Base-by-base conservation (phyloP, 2,888 invertebrate genomes). In the Hypomecis atomaria region DNA sequence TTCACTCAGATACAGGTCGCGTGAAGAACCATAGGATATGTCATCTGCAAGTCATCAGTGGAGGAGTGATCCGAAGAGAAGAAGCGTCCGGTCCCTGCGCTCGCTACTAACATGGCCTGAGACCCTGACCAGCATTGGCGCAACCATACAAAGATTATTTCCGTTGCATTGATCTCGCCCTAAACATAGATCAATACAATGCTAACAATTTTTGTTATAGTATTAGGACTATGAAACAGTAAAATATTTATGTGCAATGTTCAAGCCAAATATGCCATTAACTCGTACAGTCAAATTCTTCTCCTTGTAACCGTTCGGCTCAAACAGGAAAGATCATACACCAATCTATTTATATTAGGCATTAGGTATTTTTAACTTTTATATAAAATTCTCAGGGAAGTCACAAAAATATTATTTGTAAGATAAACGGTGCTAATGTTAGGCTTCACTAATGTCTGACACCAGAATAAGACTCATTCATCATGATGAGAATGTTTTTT, bases 291-390 rank as follows among this genome's bases (percentile, higher is more conserved):
- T 85, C 80, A 84, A 86, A 81, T 79, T 84, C 82, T 87, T 83
- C 84, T 86, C 83, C 82, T 81, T 86, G 77, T 79, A 82, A 78
- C 78, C 52, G 82, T 89, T 90, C 88, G 92, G 92, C 92, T 92
- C 92, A 92, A 92, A 89, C 88, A 88, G 85, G 89, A 90, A 82
- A 84, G 85, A 88, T 84, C 86, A 86, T 86, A 88, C 83, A 64
- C 82, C 84, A 81, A 45, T 59, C 86, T 92, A 90, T 91, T 91
- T 92, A 91, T 90, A 89, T 85, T 87, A 92, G 91, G 90, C 83
- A 82, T 90, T 91, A 92, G 91, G 89, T 89, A 91, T 91, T 92
- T 90, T 89, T 92, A 92, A 89, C 90, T 90, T 92, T 92, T 91
- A 85, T 91, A 92, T 86, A 85, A 89, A 90, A 90, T 87, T 89